Percentiles rank a stretch among this genome's conserved stretches.
Conservation (phyloP, 1,140 invertebrate species). For the Drosophila micromelanica region DNA sequence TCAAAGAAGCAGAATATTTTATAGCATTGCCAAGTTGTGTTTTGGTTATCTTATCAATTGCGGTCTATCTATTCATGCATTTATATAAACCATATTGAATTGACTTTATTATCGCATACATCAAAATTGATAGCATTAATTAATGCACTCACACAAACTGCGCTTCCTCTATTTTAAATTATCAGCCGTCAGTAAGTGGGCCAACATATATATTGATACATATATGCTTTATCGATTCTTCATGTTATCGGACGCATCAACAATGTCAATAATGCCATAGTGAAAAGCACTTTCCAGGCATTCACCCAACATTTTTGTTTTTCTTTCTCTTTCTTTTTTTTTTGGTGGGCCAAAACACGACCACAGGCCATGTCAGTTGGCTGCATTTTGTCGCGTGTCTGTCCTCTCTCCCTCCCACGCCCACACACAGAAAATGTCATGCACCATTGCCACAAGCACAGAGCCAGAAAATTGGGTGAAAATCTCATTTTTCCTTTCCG, state of each 20-base stretch:
- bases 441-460: constrained; percentile 51
- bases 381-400: no score
- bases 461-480: constrained; percentile 79
- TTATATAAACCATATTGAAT: neutral
- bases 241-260: constrained; percentile 37
- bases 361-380: no score
- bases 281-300: constrained; percentile 50
- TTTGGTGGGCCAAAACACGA: constrained; percentile 20
- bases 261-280: constrained; percentile 60
- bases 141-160: constrained; percentile 26
- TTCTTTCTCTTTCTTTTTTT: constrained; percentile 11
- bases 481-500: constrained; percentile 51
- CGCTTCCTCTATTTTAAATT: constrained; percentile 2
- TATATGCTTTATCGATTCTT: constrained; percentile 44
- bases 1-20: no score
- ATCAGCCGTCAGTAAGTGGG: constrained; percentile 12
- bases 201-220: constrained; percentile 11
- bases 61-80: neutral
- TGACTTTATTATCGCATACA: constrained; percentile 4
- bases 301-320: constrained; percentile 32
- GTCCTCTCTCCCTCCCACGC: neutral
- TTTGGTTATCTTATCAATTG: constrained; percentile 52
- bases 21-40: neutral
- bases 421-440: constrained; percentile 31
- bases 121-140: constrained; percentile 39